Evolutionary conservation across 2,113 vertebrate genomes (phyloP).

Genomic region (Callipepla californica): DNA sequence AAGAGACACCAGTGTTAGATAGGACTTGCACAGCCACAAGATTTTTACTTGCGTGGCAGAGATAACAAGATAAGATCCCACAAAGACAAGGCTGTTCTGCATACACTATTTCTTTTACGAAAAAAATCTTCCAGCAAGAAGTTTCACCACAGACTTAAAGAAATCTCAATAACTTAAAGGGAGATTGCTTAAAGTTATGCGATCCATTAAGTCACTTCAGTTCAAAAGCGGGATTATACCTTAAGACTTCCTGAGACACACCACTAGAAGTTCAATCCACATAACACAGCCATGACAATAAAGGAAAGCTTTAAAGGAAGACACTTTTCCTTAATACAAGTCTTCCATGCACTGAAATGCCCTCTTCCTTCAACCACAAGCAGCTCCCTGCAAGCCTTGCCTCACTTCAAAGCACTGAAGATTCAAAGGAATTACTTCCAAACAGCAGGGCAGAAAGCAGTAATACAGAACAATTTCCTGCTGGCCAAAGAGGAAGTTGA

Average conservation of each 20-base stretch:
- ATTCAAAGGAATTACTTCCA: slow-evolving; percentile 24
- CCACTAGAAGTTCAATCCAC: neutral
- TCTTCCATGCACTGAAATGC: neutral
- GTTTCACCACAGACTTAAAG: neutral
- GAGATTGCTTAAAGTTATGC: neutral
- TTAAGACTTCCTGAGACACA: fast-evolving
- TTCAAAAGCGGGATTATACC: neutral
- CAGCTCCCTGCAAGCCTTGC: neutral
- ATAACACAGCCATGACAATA: neutral
- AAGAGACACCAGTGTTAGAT: neutral
- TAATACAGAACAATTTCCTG: neutral
- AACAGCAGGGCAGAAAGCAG: slow-evolving; percentile 18
- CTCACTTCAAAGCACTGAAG: slow-evolving; percentile 43
- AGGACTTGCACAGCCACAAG: neutral
- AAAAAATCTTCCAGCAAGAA: neutral
- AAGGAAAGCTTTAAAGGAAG: neutral
- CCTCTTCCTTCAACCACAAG: neutral
- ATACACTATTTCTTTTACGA: neutral
- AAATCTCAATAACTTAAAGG: neutral
- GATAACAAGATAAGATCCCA: neutral
- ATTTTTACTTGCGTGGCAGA: neutral
- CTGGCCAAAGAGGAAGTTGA: slow-evolving; percentile 21
- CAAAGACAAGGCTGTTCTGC: neutral
- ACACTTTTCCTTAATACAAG: neutral
- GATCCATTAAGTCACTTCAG: neutral